Evolutionary conservation across 2,113 vertebrate genomes (phyloP).

Genomic region (Apaloderma vittatum): DNA sequence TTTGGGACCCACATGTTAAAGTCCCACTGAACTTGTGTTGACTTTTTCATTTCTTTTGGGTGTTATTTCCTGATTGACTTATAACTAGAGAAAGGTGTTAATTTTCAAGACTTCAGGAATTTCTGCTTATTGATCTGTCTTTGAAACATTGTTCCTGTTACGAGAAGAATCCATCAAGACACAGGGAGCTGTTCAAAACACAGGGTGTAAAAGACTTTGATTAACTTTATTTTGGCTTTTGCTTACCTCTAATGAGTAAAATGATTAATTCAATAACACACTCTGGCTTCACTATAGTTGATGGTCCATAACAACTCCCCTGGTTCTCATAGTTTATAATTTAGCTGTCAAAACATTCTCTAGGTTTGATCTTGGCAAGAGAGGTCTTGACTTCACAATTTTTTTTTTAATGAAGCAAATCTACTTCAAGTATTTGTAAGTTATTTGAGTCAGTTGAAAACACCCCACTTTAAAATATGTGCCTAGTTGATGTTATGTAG

Average conservation of each 20-base stretch:
- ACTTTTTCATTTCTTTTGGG: constrained; percentile 56
- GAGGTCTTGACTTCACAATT: constrained; percentile 30
- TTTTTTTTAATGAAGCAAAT: background rate
- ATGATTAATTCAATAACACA: constrained; percentile 65
- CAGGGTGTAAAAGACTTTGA: constrained; percentile 43
- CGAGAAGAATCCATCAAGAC: constrained; percentile 49
- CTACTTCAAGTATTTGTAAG: constrained; percentile 17
- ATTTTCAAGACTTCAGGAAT: constrained; percentile 64
- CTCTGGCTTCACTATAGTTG: constrained; percentile 41
- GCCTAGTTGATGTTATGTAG: background rate
- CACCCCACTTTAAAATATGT: background rate
- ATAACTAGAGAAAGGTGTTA: constrained; percentile 69
- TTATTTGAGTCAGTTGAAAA: constrained; percentile 16
- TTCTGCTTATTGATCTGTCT: constrained; percentile 59
- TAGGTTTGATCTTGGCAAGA: constrained; percentile 61
- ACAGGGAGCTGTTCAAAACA: constrained; percentile 31
- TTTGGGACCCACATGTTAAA: constrained; percentile 74
- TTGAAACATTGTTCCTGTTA: constrained; percentile 57
- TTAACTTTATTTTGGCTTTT: constrained; percentile 65
- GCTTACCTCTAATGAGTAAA: constrained; percentile 56
- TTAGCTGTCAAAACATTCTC: constrained; percentile 72
- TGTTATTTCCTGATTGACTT: constrained; percentile 14
- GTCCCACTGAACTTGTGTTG: constrained; percentile 69
- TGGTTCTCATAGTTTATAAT: constrained; percentile 70
- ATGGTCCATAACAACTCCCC: constrained; percentile 62